A percentile compares a stretch with the other conserved stretches of the same genome.
phyloP scores from a whole-genome alignment of 1,140 invertebrate species.

The Macrobrachium rosenbergii region DNA sequence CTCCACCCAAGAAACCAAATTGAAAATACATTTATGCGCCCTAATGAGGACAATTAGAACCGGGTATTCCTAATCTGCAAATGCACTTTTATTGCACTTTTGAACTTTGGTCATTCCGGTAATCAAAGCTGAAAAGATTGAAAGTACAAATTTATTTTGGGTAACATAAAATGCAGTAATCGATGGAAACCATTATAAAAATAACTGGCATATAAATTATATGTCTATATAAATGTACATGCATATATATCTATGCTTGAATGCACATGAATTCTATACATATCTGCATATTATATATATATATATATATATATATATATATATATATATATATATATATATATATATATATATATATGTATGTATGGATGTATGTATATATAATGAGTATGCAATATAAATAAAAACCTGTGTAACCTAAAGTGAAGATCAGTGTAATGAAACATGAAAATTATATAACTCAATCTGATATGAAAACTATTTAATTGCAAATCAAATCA shows the following conservation, averaged over 20 bases:
- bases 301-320: background rate
- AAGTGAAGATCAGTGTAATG: background rate
- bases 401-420: background rate
- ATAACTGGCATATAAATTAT: background rate
- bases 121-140: too few relatives aligned
- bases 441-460: background rate
- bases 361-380: background rate
- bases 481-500: too few relatives aligned
- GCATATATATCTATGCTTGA: background rate
- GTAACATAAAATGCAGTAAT: too few relatives aligned
- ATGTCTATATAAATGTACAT: background rate
- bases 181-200: too few relatives aligned
- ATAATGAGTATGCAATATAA: background rate
- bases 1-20: too few relatives aligned
- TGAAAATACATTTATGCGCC: too few relatives aligned
- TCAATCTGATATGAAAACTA: too few relatives aligned
- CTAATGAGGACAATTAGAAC: too few relatives aligned
- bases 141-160: too few relatives aligned
- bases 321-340: constrained; percentile 2
- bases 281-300: background rate
- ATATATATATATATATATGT: background rate
- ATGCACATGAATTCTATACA: background rate
- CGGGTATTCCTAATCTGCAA: too few relatives aligned
- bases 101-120: too few relatives aligned
- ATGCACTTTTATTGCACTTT: too few relatives aligned